Base-by-base conservation (phyloP, 2,888 invertebrate genomes). In the Boloria selene region DNA sequence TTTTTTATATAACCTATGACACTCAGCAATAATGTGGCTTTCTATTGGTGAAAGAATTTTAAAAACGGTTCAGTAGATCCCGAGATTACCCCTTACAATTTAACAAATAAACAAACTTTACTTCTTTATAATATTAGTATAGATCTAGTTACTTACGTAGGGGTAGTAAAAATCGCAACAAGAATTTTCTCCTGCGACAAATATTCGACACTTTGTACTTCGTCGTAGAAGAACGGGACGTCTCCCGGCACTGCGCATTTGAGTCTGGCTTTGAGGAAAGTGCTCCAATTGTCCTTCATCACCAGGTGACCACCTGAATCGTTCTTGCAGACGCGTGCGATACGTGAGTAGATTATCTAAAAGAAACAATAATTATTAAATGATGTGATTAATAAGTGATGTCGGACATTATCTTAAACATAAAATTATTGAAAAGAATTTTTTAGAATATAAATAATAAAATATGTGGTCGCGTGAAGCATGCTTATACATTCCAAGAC, bases 261-360 rank as follows among this genome's bases (percentile, higher is more conserved):
- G 13, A 98, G 86, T 0, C 97, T 93, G 0, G 97, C 97, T 86
- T 98, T 98, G 16, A 96, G 90, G 83, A 97, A 98, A 0, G 97
- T 97, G n/a, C 97, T 96, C 98, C 98, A 98, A 73, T 95, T 96
- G 74, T 97, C 96, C 73, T 95, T 95, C 81, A 96, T 92, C 83
- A 96, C 93, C 65, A 95, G 90, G 74, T 95, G 94, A 4, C 96
- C 96, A n/a, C 96, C 97, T 3, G 93, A 92, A 82, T 98, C 98
- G 79, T 96, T 96, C 88, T 98, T 98, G 83, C 98, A 98, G 3
- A 98, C 96, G 61, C 98, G 93, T 0, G 97, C 98, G 64, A 98
- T 97, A 72, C 98, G 94, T 1, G 98, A 98, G 86, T 97, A 98
- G 47, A 98, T 94, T 75, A 94, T 95, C 97, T 97, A 86, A 60